Conservation (phyloP, 2,888 invertebrate genomes). For the Geophilus truncorum region DNA sequence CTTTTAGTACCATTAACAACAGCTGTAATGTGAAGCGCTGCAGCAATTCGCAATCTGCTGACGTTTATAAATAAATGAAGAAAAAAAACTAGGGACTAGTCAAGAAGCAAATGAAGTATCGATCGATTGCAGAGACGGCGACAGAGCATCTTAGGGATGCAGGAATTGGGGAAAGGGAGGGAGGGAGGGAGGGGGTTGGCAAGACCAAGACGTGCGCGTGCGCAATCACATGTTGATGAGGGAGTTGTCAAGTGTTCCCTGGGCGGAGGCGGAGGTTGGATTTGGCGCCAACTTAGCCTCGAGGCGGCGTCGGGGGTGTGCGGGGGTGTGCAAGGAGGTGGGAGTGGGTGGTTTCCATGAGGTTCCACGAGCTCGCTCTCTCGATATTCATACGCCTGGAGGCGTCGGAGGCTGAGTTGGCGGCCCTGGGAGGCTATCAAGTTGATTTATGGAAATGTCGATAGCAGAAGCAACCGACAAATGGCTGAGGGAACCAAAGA, state of each 20-base stretch:
- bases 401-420: conserved; percentile 27
- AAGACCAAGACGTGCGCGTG: background rate
- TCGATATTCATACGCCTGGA: conserved; percentile 24
- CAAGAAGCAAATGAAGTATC: conserved; percentile 21
- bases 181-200: background rate
- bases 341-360: conserved; percentile 9
- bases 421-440: conserved; percentile 27
- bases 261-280: conserved; percentile 24
- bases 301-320: conserved; percentile 13
- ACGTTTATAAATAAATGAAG: background rate
- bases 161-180: background rate
- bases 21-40: too few relatives aligned
- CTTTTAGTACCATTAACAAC: too few relatives aligned
- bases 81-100: background rate
- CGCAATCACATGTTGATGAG: conserved; percentile 18
- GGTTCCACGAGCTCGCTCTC: conserved; percentile 1
- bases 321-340: conserved; percentile 14
- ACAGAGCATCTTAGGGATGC: background rate
- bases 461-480: conserved; percentile 30
- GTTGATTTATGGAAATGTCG: conserved; percentile 30
- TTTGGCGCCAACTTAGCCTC: conserved; percentile 22
- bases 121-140: background rate
- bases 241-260: conserved; percentile 25
- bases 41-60: background rate
- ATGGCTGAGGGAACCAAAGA: conserved; percentile 12